These are phyloP conservation scores for Nothura maculosa DNA, from an alignment of 2,797 vertebrate genomes.

Conservation along the genomic window DNA sequence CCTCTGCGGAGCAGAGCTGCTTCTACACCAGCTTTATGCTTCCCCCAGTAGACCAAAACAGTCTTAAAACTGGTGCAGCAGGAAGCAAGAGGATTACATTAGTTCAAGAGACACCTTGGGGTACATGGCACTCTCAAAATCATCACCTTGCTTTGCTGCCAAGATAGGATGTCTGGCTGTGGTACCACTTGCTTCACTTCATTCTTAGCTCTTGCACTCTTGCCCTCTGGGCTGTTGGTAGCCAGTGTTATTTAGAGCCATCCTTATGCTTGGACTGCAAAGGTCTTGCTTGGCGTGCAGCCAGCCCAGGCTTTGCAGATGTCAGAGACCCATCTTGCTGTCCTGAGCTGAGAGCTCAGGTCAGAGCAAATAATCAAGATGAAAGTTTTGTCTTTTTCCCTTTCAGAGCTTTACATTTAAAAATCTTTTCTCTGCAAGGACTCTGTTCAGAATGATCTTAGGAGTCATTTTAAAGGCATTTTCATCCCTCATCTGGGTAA, in stretches of 20 bases:
- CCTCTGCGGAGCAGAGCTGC: neutral
- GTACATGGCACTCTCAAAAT: slow-evolving; percentile 31
- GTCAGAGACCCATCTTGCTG: slow-evolving; percentile 37
- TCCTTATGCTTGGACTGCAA: slow-evolving; percentile 31
- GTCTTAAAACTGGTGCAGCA: slow-evolving; percentile 50
- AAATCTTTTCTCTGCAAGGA: neutral
- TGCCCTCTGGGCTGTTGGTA: slow-evolving; percentile 51
- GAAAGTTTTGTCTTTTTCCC: slow-evolving; percentile 19
- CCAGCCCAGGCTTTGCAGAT: slow-evolving; percentile 44
- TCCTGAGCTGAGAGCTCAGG: slow-evolving; percentile 9
- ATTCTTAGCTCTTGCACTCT: neutral
- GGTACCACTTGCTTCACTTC: neutral
- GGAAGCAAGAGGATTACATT: slow-evolving; percentile 63
- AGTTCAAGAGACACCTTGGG: neutral
- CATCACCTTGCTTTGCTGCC: neutral
- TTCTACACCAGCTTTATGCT: slow-evolving; percentile 26
- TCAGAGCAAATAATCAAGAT: neutral
- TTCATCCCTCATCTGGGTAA: neutral
- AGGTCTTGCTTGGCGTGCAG: slow-evolving; percentile 40
- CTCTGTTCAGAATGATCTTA: neutral
- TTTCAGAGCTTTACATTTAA: neutral
- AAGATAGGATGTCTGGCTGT: neutral
- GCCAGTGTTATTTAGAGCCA: slow-evolving; percentile 25
- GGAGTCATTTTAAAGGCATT: slow-evolving; percentile 9
- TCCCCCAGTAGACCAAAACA: slow-evolving; percentile 20